Base-by-base conservation (phyloP, 1,140 invertebrate genomes). In the Drosophila sucinea region DNA sequence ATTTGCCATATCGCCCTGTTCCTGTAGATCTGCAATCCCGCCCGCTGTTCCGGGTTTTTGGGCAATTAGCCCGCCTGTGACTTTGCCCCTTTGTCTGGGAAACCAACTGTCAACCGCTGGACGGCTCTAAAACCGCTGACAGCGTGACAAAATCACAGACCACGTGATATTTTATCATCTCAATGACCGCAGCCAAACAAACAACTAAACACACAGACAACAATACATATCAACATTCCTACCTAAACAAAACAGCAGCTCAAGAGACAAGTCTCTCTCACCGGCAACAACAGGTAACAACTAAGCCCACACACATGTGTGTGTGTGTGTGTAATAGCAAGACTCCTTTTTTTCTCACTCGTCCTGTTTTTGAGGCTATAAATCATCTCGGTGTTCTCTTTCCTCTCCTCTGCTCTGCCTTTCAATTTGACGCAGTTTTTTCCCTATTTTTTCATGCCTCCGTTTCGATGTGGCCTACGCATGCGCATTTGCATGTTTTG, bases 141-240 rank as follows among this genome's bases (percentile, higher is more conserved):
- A 87, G 90, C 90, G 90, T 91, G 84, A 91, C 90, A 91, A 91
- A 91, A 91, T 81, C 85, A 78, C 68, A 81, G 70, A 91, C 90
- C 90, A 91, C 90, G 90, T 91, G 90, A 91, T 77, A 91, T 89
- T 91, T 91, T 90, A 91, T 86, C 70, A 91, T 83, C 70, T 86
- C 74, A 89, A 91, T 84, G 80, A 91, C 89, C 89, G 89, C 89
- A 89, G 81, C 68, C 72, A 70, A 25, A 63, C 64, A 32, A 32
- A 51, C 33, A 77, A 56, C 30, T 30, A 73, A 3, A 25, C 30
- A 66, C 54, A 75, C n/a, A 17, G 8, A 40, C 11, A 41, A 4
- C 11, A 17, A 41, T 23, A 44, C 41, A 44, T 17, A 44, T 38
- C n/a, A 44, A 44, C 35, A 38, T 38, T 10, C 8, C 8, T 40